These are phyloP conservation scores for Sminthurinus aureus DNA, from an alignment of 2,888 invertebrate species.

Conservation along the genomic window DNA sequence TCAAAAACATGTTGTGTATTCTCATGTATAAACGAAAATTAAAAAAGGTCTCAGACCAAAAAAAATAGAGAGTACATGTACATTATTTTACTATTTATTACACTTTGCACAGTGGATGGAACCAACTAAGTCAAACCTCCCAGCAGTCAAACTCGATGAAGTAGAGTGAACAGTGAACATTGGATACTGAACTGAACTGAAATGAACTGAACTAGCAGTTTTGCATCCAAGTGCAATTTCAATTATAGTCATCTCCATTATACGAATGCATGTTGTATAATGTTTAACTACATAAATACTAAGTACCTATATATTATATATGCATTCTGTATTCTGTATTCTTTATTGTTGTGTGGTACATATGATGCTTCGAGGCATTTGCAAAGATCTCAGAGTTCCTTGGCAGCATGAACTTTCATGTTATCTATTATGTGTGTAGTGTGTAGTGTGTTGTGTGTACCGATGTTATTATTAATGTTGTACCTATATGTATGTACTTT, in stretches of 20 bases:
- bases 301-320: too few species aligned
- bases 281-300: too few species aligned
- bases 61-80: too few species aligned
- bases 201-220: not conserved
- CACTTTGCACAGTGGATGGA: not conserved
- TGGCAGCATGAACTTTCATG: not conserved
- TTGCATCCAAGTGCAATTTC: constrained; percentile 20
- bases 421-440: not conserved
- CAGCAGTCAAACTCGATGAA: constrained; percentile 17
- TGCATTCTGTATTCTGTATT: not conserved
- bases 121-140: not conserved
- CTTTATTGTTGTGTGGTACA: not conserved
- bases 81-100: not conserved
- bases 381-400: not conserved
- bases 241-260: not conserved
- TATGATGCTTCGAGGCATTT: constrained; percentile 19
- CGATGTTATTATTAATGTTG: too few species aligned
- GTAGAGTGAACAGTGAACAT: constrained; percentile 17
- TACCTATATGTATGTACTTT: too few species aligned
- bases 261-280: not conserved
- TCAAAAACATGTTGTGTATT: too few species aligned
- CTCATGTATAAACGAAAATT: too few species aligned
- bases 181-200: not conserved
- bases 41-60: too few species aligned
- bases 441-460: too few species aligned